A percentile compares a stretch with the other conserved stretches of the same genome.
These are phyloP conservation scores for Chrysolina americana DNA, from an alignment of 2,888 invertebrate genomes.

Conservation along the genomic window DNA sequence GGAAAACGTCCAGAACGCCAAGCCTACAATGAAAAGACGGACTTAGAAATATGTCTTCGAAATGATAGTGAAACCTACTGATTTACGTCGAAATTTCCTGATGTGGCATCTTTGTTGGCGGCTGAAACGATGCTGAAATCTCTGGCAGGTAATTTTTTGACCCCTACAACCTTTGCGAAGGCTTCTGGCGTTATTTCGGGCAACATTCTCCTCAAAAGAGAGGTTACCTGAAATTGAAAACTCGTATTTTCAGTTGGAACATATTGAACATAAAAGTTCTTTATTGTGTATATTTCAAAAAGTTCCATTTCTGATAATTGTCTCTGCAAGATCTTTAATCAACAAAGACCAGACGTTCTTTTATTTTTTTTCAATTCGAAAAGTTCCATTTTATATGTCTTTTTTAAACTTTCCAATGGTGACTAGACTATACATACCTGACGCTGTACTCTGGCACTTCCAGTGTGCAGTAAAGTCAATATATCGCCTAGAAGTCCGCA, in stretches of 20 bases:
- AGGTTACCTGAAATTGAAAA: constrained; percentile 77
- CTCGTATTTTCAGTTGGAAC: no score
- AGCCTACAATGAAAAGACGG: constrained; percentile 69
- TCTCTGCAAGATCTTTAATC: no score
- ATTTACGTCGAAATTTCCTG: constrained; percentile 72
- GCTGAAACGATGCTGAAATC: constrained; percentile 83
- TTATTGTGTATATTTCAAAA: no score
- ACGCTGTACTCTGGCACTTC: constrained; percentile 94
- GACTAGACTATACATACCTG: constrained; percentile 77
- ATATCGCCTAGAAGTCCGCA: constrained; percentile 88
- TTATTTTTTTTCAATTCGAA: no score
- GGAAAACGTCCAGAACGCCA: constrained; percentile 90
- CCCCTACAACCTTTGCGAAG: constrained; percentile 83
- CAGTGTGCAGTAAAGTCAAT: constrained; percentile 90
- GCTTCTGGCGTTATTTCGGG: constrained; percentile 91
- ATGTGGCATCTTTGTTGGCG: constrained; percentile 69
- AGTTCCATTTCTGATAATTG: no score
- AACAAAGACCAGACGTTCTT: no score
- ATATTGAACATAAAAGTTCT: no score
- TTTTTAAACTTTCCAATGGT: no score
- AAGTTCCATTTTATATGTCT: no score
- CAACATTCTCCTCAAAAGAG: constrained; percentile 87
- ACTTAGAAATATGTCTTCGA: neutral
- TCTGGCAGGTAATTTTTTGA: constrained; percentile 79
- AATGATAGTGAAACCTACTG: constrained; percentile 36